A percentile compares a stretch with the other conserved stretches of the same genome.
Evolutionary conservation across 2,888 invertebrate species (phyloP).

Genomic region (Bedellia somnulentella): DNA sequence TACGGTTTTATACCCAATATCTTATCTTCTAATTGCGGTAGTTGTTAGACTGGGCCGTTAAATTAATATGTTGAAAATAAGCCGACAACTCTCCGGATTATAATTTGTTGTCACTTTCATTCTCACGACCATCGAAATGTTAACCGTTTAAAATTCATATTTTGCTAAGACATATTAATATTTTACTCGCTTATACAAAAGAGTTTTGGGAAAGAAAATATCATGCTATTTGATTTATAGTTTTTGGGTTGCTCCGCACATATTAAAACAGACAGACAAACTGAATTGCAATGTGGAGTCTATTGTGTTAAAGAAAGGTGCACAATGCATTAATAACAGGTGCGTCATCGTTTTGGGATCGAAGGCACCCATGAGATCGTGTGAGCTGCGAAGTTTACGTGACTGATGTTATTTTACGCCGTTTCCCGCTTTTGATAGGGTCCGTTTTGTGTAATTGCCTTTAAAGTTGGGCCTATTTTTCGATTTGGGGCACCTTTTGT

Average conservation of each 20-base stretch:
- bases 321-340: slow-evolving; percentile 54
- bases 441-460: slow-evolving; percentile 48
- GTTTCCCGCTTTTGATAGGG: slow-evolving; percentile 40
- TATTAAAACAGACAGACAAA: no score
- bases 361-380: slow-evolving; percentile 17
- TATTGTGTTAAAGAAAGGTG: slow-evolving; percentile 53
- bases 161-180: no score
- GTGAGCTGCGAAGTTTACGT: slow-evolving; percentile 30
- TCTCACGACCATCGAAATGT: no score
- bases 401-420: slow-evolving; percentile 47
- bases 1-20: slow-evolving; percentile 35
- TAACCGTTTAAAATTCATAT: no score
- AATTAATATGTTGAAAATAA: slow-evolving; percentile 2
- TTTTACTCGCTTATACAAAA: no score
- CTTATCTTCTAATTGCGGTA: slow-evolving; percentile 39
- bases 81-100: no score
- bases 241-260: no score
- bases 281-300: slow-evolving; percentile 51
- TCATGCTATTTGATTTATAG: no score
- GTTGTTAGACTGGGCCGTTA: slow-evolving; percentile 21
- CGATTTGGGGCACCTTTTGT: slow-evolving; percentile 35
- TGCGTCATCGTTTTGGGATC: slow-evolving; percentile 43
- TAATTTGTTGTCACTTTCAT: no score
- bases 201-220: no score
- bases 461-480: slow-evolving; percentile 46